Conservation (phyloP, 2,888 invertebrate species). For the Polydrusus pterygomalis region DNA sequence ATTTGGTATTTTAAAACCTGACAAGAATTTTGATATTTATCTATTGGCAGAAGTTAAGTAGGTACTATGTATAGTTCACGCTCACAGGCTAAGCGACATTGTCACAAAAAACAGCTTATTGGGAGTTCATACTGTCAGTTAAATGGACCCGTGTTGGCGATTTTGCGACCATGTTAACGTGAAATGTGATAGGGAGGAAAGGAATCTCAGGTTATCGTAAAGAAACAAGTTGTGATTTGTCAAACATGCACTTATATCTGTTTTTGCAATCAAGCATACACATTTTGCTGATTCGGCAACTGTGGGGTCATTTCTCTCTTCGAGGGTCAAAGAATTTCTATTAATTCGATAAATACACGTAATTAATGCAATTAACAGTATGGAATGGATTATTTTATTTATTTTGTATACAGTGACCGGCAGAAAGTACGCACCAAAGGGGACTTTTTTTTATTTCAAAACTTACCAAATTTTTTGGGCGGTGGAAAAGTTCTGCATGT, state of each 20-base stretch:
- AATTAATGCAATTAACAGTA: conserved; percentile 23
- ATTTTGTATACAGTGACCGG: too few species aligned
- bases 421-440: too few species aligned
- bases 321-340: conserved; percentile 34
- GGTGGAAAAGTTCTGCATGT: too few species aligned
- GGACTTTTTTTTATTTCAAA: too few species aligned
- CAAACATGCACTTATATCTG: conserved; percentile 25
- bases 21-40: conserved; percentile 27
- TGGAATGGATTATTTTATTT: too few species aligned
- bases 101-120: too few species aligned
- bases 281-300: conserved; percentile 31
- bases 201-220: conserved; percentile 7
- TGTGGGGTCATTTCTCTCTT: conserved; percentile 35
- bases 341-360: conserved; percentile 9
- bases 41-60: conserved; percentile 5
- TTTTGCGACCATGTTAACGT: background rate
- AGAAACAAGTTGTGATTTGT: conserved; percentile 12
- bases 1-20: conserved; percentile 11
- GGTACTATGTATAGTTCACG: too few species aligned
- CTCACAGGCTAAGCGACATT: too few species aligned
- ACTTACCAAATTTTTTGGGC: too few species aligned
- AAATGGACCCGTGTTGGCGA: too few species aligned
- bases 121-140: too few species aligned
- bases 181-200: conserved; percentile 21
- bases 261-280: conserved; percentile 35